These are phyloP conservation scores for Pollimyrus isidori DNA, from an alignment of 2,113 vertebrate species.

Conservation along the genomic window DNA sequence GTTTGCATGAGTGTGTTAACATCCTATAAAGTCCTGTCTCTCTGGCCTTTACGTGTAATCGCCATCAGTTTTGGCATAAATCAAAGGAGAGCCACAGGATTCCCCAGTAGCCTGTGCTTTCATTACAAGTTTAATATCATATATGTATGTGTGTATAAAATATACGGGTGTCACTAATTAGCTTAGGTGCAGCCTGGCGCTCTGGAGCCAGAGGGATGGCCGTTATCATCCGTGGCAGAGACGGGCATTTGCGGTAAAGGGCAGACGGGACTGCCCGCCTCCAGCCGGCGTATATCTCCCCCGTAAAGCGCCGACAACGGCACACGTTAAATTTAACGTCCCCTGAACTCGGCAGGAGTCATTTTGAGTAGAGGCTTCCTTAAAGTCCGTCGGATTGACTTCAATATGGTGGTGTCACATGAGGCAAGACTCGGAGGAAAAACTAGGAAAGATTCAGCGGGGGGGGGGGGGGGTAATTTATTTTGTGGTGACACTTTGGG, in stretches of 20 bases:
- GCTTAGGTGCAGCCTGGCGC: constrained; percentile 8
- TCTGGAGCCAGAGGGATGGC: background rate
- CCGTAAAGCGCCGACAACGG: background rate
- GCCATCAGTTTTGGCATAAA: constrained; percentile 93
- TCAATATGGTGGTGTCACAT: background rate
- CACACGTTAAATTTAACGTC: background rate
- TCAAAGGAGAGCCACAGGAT: constrained; percentile 55
- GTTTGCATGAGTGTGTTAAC: constrained; percentile 98
- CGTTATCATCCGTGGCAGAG: background rate
- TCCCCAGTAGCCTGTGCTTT: constrained; percentile 33
- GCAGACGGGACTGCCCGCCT: background rate
- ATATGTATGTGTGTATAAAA: constrained; percentile 4
- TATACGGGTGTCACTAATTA: constrained; percentile 11
- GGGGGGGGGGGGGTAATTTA: background rate
- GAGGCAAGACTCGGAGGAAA: background rate
- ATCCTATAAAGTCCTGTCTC: constrained; percentile 91
- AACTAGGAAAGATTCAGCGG: background rate
- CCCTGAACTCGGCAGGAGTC: background rate
- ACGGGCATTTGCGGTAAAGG: background rate
- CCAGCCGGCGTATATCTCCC: background rate
- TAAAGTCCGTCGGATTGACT: background rate
- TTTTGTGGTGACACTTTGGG: background rate
- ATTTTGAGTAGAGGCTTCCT: background rate
- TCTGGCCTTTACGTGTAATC: constrained; percentile 88
- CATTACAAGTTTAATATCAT: constrained; percentile 24